Evolutionary conservation across 2,113 vertebrate species (phyloP), one percentile per base, ranked within the genome.

Genomic region (Macquaria australasica): DNA sequence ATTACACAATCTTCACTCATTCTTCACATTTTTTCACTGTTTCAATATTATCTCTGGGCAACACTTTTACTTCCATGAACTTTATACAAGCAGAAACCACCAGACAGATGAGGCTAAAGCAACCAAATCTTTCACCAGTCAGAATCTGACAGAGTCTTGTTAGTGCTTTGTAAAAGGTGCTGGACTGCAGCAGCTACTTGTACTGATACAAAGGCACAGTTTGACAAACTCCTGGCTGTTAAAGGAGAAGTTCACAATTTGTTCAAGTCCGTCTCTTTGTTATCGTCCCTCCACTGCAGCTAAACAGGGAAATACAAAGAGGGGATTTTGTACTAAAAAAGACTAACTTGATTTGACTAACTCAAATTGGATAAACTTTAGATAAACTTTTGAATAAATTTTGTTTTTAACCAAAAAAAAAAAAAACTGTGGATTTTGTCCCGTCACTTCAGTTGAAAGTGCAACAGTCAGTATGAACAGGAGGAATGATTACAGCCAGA

Each of bases 171-270:
- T 62, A 12, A 62, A 31, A 73, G 37, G 41, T 21, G 63, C 23
- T 58, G 9, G 71, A 81, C 59, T 31, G 59, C 18, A 28, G 66
- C 3, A 16, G 25, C n/a, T 39, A 3, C n/a, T 34, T 45, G 12
- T 53, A 48, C 31, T 12, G 12, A 74, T 3, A 58, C 73, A 55
- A 25, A 84, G 43, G 74, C 69, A 81, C 11, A 5, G 28, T 55
- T 31, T 18, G 60, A 81, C 82, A 77, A 63, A 68, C 23, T 31
- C 34, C 73, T 34, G 25, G 39, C 59, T 72, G 66, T 45, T 16
- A 67, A 67, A 48, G 41, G 66, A 28, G 6, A 25, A 1, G n/a
- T 68, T 68, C 66, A 68, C 62, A 21, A 12, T n/a, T 14, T 16
- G 34, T 45, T 67, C 12, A 45, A 14, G 37, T 43, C 45, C 0